phyloP scores from a whole-genome alignment of 2,113 vertebrate genomes.

The Toxostoma redivivum region DNA sequence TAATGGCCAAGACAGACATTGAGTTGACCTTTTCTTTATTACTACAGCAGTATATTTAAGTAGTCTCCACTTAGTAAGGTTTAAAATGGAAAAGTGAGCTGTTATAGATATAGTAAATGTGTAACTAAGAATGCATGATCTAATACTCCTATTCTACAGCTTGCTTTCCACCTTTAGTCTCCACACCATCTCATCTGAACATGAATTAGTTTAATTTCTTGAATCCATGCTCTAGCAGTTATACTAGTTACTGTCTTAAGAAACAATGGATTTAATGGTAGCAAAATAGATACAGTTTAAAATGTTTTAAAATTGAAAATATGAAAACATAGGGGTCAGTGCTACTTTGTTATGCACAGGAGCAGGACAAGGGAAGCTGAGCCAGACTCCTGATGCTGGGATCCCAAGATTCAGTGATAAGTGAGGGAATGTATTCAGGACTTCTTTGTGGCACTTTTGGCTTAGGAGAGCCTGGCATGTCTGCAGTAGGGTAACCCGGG shows the following conservation, averaged over 20 bases:
- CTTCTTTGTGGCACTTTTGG: not conserved
- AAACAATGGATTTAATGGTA: not conserved
- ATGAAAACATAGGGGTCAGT: not conserved
- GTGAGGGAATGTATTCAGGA: not conserved
- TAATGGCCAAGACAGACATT: constrained; percentile 60
- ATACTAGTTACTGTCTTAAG: not conserved
- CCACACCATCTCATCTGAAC: not conserved
- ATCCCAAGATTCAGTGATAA: not conserved
- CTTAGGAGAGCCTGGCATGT: not conserved
- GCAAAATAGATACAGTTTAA: not conserved
- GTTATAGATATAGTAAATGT: constrained; percentile 29
- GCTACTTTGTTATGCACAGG: not conserved
- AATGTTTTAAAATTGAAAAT: not conserved
- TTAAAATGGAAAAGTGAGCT: constrained; percentile 47
- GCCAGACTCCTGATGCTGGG: not conserved
- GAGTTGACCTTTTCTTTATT: constrained; percentile 63
- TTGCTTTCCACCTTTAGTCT: not conserved
- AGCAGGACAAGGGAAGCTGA: not conserved
- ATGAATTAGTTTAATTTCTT: not conserved
- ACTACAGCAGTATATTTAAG: constrained; percentile 53
- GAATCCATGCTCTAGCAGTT: not conserved
- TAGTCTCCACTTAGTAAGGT: constrained; percentile 22
- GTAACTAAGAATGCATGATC: constrained; percentile 3
- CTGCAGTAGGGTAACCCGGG: fast-evolving
- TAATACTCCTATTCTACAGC: not conserved